A percentile compares a stretch with the other conserved stretches of the same genome.
These are phyloP conservation scores for Mallotus villosus DNA, from an alignment of 2,797 vertebrate species.

Conservation along the genomic window DNA sequence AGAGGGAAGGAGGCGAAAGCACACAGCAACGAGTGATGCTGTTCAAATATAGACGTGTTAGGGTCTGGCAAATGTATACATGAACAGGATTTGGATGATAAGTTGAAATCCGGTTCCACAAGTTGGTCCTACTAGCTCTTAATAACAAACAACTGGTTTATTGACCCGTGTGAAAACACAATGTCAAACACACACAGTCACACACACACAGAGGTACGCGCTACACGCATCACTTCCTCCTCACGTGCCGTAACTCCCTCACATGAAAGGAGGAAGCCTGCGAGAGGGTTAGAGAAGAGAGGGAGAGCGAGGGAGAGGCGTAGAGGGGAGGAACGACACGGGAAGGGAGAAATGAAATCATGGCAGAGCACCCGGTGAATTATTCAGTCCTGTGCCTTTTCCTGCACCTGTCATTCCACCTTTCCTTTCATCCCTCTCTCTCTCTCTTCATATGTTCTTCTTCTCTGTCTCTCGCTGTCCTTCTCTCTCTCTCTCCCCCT, in stretches of 20 bases:
- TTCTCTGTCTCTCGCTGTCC: constrained; percentile 7
- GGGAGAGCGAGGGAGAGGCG: neutral
- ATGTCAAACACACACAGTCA: too few species aligned
- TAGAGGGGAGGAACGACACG: neutral
- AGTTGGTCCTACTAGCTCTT: too few species aligned
- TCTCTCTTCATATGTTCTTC: neutral
- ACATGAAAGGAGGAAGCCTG: neutral
- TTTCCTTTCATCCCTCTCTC: constrained; percentile 26
- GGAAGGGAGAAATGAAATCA: constrained; percentile 46
- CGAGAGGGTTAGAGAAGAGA: neutral
- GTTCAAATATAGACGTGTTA: too few species aligned
- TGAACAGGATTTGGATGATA: too few species aligned
- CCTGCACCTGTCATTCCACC: constrained; percentile 51
- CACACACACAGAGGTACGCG: too few species aligned
- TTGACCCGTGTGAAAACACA: too few species aligned
- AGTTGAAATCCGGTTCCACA: too few species aligned
- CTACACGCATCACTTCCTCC: too few species aligned
- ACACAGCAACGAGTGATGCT: too few species aligned
- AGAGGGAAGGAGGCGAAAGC: neutral
- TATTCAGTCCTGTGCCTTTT: constrained; percentile 53
- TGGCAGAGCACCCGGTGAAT: constrained; percentile 50
- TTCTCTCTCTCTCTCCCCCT: neutral
- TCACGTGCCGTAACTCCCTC: too few species aligned
- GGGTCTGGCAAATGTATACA: too few species aligned
- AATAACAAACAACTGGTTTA: too few species aligned